Evolutionary conservation across 2,888 invertebrate species (phyloP), one percentile per base, ranked within the genome.

Genomic region (Elaeidobius kamerunicus): DNA sequence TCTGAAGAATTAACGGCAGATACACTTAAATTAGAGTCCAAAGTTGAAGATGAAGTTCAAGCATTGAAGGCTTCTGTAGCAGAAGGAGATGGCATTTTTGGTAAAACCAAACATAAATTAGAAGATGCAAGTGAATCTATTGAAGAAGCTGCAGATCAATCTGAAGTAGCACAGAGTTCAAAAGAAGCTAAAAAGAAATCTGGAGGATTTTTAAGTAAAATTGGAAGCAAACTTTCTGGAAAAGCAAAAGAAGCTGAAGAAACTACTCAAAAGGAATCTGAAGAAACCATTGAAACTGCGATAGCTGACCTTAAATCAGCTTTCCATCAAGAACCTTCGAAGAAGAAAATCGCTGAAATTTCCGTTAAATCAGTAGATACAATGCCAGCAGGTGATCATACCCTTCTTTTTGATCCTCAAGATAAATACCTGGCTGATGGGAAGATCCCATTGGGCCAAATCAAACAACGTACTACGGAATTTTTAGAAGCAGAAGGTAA

Each of bases 391-490:
- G 39, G 48, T 43, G 47, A 51, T 42, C 41, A 40, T n/a, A 28
- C 48, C 3, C 28, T 53, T n/a, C 16, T 39, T 2, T 15, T 28
- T 14, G 55, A 51, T 27, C 19, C 47, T 3, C 38, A 47, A 4
- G 36, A 51, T 18, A 39, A 32, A 43, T 45, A 47, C 34, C 17
- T 46, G 27, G 49, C 28, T 11, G 48, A 48, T 17, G 39, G 47
- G 14, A 41, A 28, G 27, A 17, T 48, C 9, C 44, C 28, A 4
- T 30, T 50, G 5, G 56, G 56, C 7, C 50, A 58, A 47, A 40
- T 60, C 18, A 57, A 60, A 48, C 58, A 61, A 52, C 56, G 52
- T 45, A 62, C 60, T 20, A 41, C 57, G 6, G 57, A 63, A 38
- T 62, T 64, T 47, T 32, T 61, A 12, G 57, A 62, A 59, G 44